Evolutionary conservation across 2,888 invertebrate species (phyloP), one percentile per base, ranked within the genome.

Genomic region (Dromius quadrimaculatus): DNA sequence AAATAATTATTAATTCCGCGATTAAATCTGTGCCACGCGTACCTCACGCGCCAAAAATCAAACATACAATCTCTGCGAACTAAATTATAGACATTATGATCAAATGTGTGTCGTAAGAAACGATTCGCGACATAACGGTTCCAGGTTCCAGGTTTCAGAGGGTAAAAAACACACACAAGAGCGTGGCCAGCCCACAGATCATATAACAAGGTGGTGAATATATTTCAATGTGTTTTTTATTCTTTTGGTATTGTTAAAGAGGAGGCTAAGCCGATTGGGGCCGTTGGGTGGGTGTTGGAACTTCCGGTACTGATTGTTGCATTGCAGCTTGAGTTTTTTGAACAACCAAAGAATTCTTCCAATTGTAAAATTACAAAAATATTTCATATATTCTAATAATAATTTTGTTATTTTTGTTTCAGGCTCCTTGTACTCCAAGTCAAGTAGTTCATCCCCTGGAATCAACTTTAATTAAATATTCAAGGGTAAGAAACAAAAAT

Each of bases 31-130:
- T 17, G 17, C 8, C 57, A 23, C 54, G 36, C 17, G 9, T 19
- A 15, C n/a, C 20, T 43, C 63, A 63, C 63, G 63, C 63, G 63
- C 63, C 63, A 45, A 63, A 63, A 63, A 63, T 63, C 45, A 63
- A 63, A 61, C 36, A n/a, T n/a, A 41, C 36, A 63, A 63, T 63
- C 38, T 63, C 45, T 41, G n/a, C 41, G 9, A n/a, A 23, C 23
- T n/a, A 43, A 43, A 63, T 63, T 63, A 63, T 63, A 63, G 63
- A 45, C 63, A 63, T 63, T 63, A 47, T 15, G 6, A 17, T 11
- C 23, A 47, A 47, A 47, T 47, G 45, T 13, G 38, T 38, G 61
- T 61, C 19, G 61, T 22, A 61, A 59, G 34, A 20, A 41, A 23
- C 22, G 11, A 50, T 50, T 61, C 61, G 47, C 47, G 22, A 4